phyloP scores from a whole-genome alignment of 2,888 invertebrate species.

The Eretmocerus hayati region DNA sequence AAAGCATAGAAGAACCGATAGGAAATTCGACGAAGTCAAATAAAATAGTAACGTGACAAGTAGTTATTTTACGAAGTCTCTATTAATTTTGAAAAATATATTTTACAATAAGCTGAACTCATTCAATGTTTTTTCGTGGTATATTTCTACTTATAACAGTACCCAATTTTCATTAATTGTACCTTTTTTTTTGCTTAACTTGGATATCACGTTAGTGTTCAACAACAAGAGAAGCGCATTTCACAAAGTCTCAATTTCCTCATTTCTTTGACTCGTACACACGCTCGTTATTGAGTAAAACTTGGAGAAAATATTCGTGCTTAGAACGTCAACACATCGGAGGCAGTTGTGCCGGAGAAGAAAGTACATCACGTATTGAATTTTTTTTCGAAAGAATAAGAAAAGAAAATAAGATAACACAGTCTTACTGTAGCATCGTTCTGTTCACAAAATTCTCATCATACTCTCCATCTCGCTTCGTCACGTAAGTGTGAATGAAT shows the following conservation, averaged over 20 bases:
- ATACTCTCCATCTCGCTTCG: not conserved
- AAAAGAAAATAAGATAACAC: too few relatives aligned
- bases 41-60: slow-evolving; percentile 10
- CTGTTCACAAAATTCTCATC: too few relatives aligned
- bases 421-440: too few relatives aligned
- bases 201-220: slow-evolving; percentile 13
- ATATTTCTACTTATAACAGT: slow-evolving; percentile 13
- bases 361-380: too few relatives aligned
- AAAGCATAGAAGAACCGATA: slow-evolving; percentile 9
- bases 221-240: slow-evolving; percentile 15
- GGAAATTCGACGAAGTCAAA: slow-evolving; percentile 15
- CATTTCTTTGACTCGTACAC: slow-evolving; percentile 5
- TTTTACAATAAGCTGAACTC: slow-evolving; percentile 15
- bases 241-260: slow-evolving; percentile 4
- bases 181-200: slow-evolving; percentile 7
- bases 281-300: too few relatives aligned
- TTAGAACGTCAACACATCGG: too few relatives aligned
- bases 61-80: slow-evolving; percentile 9
- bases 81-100: slow-evolving; percentile 18
- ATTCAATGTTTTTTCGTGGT: slow-evolving; percentile 4
- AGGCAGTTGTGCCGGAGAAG: too few relatives aligned
- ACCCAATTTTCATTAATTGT: slow-evolving; percentile 9
- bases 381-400: too few relatives aligned
- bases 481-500: slow-evolving; percentile 14
- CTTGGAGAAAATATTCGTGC: too few relatives aligned